These are phyloP conservation scores for Phalacrocorax pelagicus DNA, from an alignment of 2,113 vertebrate species.

Conservation along the genomic window DNA sequence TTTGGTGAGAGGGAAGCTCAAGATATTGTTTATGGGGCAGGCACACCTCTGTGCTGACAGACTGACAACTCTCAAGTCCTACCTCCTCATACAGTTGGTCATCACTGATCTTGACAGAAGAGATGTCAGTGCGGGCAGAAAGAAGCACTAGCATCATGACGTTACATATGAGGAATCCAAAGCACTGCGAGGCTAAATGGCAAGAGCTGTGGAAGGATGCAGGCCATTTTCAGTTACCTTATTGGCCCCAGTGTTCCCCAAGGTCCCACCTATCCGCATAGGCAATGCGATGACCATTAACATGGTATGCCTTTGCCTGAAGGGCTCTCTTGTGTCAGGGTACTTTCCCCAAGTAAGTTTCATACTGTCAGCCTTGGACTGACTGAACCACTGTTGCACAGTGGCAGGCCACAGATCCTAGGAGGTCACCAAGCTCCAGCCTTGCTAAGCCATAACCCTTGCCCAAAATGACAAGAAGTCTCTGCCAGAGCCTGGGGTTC, in stretches of 20 bases:
- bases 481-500: background rate
- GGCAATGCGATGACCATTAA: rapidly evolving
- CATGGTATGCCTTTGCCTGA: background rate
- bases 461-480: background rate
- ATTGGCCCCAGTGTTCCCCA: background rate
- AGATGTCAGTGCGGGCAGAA: background rate
- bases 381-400: background rate
- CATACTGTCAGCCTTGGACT: background rate
- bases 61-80: background rate
- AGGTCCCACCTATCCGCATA: background rate
- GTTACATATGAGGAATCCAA: background rate
- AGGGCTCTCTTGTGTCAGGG: background rate
- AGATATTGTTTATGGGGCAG: background rate
- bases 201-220: background rate
- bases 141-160: background rate
- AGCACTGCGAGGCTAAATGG: background rate
- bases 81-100: background rate
- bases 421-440: background rate
- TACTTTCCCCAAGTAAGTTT: background rate
- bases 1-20: background rate
- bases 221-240: background rate
- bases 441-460: background rate
- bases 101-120: background rate
- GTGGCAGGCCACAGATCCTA: rapidly evolving
- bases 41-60: background rate